Evolutionary conservation across 1,140 invertebrate genomes (phyloP), one percentile per base, ranked within the genome.

Genomic region (Thereuonema tuberculata): DNA sequence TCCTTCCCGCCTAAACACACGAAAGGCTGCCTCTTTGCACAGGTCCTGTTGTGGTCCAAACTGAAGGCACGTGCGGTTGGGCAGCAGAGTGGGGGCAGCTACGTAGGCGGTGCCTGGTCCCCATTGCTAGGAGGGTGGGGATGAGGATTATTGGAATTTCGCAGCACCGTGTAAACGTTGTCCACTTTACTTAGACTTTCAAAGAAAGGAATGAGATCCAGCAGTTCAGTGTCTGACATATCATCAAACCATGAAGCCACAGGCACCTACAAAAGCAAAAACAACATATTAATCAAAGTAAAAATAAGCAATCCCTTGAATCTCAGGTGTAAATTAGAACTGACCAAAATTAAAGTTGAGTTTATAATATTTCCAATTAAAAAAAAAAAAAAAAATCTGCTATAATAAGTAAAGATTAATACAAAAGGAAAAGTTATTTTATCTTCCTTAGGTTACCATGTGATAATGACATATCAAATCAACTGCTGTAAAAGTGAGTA

Each of bases 221-320:
- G 78, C 49, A 98, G 79, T 77, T 97, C 93, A 56, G 87, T 88
- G 75, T 98, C 93, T 67, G 85, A 87, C 81, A 92, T 91, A 74
- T 97, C 93, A 75, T 97, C 93, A 75, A 97, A 97, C 93, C 93
- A 97, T 60, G 91, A 94, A 71, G 88, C 88, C 60, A 96, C 91
- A 73, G 93, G 92, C 74, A 97, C 89, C 92, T 95, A 73, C 1
- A 75, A 71, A 69, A 25, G 71, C 62, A 47, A 24, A 61, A 60
- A 27, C 14, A 60, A 49, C n/a, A n/a, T n/a, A n/a, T n/a, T n/a
- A n/a, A n/a, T n/a, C n/a, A n/a, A 37, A 56, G 17, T 31, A 48
- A 2, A 59, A 17, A 2, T 27, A 37, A 14, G 28, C 24, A 25
- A 48, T 21, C 20, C 14, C 9, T 47, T 5, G 1, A 61, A 59